Evolutionary conservation across 2,797 vertebrate genomes (phyloP), one percentile per base, ranked within the genome.

Genomic region (Sphenodon punctatus): DNA sequence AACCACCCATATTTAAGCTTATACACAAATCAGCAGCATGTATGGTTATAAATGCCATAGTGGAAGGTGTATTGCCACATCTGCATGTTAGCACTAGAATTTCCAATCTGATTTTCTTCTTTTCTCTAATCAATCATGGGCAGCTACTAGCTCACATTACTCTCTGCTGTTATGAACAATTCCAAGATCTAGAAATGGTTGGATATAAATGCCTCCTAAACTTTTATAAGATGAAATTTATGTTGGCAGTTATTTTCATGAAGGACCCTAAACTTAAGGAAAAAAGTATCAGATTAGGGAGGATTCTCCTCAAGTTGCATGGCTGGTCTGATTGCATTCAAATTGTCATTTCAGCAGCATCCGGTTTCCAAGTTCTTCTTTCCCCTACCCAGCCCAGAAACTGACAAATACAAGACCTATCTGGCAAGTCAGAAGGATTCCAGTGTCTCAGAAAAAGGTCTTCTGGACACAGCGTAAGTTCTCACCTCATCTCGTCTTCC

Each of bases 401-500:
- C 22, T 69, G 46, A 51, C n/a, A 15, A 30, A 75, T 14, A 75
- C 68, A 42, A 82, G 72, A 55, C 32, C 88, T 48, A 67, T 63
- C 84, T 66, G 83, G 65, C 34, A 71, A 66, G 67, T 34, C 77
- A 88, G 64, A 83, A 65, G 0, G 41, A 80, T 86, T 75, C 87
- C 84, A 71, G 70, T 2, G 8, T 60, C 65, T 43, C 84, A 84
- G 30, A 74, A 69, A 84, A 61, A 43, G 51, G 72, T 27, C 81
- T 27, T 41, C 72, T 43, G 74, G 49, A 3, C 8, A 67, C 0
- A 10, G 59, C 67, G 67, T 68, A 67, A 82, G 61, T 69, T 58
- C 97, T 75, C 86, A 99, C 99, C 98, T 99, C 99, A 96, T 99
- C 99, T 89, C 98, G 98, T 97, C 98, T 97, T 95, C 99, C 99